These are phyloP conservation scores for Ephydatia muelleri DNA, from an alignment of 37 sponge, comb jelly and placozoan genomes.

Conservation along the genomic window DNA sequence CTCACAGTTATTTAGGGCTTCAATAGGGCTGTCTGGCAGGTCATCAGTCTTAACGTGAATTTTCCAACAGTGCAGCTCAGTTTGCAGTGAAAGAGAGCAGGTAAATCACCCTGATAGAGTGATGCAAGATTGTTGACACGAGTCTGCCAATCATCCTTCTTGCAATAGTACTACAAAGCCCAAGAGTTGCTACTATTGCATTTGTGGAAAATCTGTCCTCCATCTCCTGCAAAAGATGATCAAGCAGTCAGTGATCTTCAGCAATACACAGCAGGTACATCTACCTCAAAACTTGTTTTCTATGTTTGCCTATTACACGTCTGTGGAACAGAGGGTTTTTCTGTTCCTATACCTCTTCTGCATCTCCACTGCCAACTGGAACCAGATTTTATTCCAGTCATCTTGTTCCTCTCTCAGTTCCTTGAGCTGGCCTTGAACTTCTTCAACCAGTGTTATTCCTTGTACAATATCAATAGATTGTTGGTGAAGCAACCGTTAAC, in stretches of 20 bases:
- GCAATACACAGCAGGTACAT: background rate
- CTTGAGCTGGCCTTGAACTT: slow-evolving; percentile 8
- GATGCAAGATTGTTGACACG: background rate
- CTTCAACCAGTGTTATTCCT: slow-evolving; percentile 4
- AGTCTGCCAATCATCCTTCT: slow-evolving; percentile 18
- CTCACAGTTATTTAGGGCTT: background rate
- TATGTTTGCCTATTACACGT: slow-evolving; percentile 6
- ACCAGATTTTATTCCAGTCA: slow-evolving; percentile 8
- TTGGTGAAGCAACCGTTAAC: background rate
- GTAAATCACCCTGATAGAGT: too few species aligned
- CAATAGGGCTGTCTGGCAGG: background rate
- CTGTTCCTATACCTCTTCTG: background rate
- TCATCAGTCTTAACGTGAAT: background rate
- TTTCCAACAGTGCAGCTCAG: background rate
- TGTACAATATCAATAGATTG: slow-evolving; percentile 8
- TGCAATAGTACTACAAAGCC: slow-evolving; percentile 5
- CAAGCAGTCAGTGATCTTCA: slow-evolving; percentile 7
- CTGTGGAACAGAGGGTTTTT: slow-evolving; percentile 8
- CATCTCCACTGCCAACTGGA: too few species aligned
- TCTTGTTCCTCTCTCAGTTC: background rate
- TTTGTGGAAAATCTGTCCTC: slow-evolving; percentile 19
- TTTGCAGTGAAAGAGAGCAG: too few species aligned
- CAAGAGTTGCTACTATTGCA: background rate
- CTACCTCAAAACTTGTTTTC: background rate
- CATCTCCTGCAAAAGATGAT: background rate